Evolutionary conservation across 1,140 invertebrate genomes (phyloP).

Genomic region (Drosophila watanabei): DNA sequence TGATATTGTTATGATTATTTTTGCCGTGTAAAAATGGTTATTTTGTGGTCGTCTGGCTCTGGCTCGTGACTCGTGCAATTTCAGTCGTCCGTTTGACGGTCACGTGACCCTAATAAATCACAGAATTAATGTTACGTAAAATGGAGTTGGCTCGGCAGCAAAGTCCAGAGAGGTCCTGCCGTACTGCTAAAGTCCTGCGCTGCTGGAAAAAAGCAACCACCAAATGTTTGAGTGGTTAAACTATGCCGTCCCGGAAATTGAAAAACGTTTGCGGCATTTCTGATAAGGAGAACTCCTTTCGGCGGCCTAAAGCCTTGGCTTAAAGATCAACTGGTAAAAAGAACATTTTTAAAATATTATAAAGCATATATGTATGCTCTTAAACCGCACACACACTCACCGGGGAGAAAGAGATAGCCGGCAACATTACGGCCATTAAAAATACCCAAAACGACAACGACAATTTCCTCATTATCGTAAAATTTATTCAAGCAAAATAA

Average conservation of each 20-base stretch:
- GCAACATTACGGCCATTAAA: constrained; percentile 83
- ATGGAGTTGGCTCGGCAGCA: constrained; percentile 72
- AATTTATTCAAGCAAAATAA: constrained; percentile 86
- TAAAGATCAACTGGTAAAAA: constrained; percentile 51
- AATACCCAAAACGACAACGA: constrained; percentile 85
- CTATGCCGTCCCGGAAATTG: constrained; percentile 80
- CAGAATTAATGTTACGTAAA: constrained; percentile 86
- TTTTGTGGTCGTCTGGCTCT: constrained; percentile 67
- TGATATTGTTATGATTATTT: constrained; percentile 23
- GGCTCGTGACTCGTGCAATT: constrained; percentile 70
- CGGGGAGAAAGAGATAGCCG: constrained; percentile 36
- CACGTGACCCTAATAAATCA: constrained; percentile 86
- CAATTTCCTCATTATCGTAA: constrained; percentile 86
- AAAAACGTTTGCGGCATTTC: constrained; percentile 82
- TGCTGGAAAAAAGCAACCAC: constrained; percentile 24
- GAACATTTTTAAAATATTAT: constrained; percentile 21
- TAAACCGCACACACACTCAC: constrained; percentile 15
- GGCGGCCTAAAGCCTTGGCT: constrained; percentile 23
- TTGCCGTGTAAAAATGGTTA: constrained; percentile 46
- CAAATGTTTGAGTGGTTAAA: constrained; percentile 51
- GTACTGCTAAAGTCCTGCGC: constrained; percentile 5
- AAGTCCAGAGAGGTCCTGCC: constrained; percentile 18
- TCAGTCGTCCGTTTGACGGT: constrained; percentile 81
- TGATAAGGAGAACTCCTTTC: constrained; percentile 58
- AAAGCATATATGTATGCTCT: background rate